phyloP scores from a whole-genome alignment of 2,888 invertebrate species.

The Phrixothrix hirtus region DNA sequence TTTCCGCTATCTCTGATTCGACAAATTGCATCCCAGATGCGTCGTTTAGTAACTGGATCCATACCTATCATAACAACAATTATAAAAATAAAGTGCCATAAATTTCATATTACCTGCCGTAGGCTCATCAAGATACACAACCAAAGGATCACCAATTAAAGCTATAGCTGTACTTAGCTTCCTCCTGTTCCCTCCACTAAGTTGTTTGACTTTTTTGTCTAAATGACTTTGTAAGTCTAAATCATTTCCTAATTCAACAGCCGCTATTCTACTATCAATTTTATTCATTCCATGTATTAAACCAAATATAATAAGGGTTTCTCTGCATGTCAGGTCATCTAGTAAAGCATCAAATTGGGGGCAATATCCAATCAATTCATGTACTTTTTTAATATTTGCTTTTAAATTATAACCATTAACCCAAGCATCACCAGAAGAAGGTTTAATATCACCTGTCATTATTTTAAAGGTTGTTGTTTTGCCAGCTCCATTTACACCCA shows the following conservation, averaged over 20 bases:
- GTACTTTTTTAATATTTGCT: constrained; percentile 61
- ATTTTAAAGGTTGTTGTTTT: constrained; percentile 89
- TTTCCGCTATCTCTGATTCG: constrained; percentile 70
- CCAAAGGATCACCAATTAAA: constrained; percentile 59
- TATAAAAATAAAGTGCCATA: too few species aligned
- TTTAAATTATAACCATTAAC: constrained; percentile 56
- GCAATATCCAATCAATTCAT: constrained; percentile 64
- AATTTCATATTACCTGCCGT: too few species aligned
- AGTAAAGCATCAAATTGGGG: constrained; percentile 63
- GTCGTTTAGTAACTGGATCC: constrained; percentile 79
- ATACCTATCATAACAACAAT: too few species aligned
- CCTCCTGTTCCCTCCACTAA: constrained; percentile 62
- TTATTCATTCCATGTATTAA: constrained; percentile 56
- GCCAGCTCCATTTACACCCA: constrained; percentile 83
- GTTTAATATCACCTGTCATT: constrained; percentile 80
- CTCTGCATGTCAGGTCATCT: constrained; percentile 60
- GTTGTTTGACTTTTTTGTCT: constrained; percentile 54
- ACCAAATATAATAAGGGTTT: constrained; percentile 60
- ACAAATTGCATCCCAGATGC: constrained; percentile 77
- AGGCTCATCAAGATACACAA: constrained; percentile 60
- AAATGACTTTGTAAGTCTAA: constrained; percentile 56
- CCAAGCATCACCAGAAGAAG: constrained; percentile 72
- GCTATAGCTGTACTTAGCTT: constrained; percentile 62
- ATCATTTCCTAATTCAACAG: constrained; percentile 51
- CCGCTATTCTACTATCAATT: constrained; percentile 43